phyloP scores from a whole-genome alignment of 2,797 vertebrate genomes.

The Botia almorhae region DNA sequence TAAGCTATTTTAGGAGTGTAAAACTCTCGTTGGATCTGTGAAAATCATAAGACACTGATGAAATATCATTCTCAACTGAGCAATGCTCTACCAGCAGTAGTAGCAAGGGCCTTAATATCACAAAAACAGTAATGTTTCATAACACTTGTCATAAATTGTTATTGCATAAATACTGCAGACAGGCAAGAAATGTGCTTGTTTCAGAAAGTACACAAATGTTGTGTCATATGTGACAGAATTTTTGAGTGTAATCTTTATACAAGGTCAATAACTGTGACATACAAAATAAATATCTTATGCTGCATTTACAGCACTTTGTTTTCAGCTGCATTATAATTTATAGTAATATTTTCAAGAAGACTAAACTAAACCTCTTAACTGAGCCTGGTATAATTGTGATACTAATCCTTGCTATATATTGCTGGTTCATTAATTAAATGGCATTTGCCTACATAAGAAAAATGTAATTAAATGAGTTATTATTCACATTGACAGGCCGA shows the following conservation, averaged over 20 bases:
- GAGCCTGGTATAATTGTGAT: background rate
- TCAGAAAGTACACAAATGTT: background rate
- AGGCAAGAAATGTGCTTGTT: background rate
- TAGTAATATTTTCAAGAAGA: background rate
- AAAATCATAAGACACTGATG: slow-evolving; percentile 35
- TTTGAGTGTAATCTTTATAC: background rate
- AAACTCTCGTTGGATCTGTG: slow-evolving; percentile 11
- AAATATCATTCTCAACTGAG: slow-evolving; percentile 43
- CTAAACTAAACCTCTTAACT: background rate
- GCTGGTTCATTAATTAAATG: background rate
- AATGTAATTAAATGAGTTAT: background rate
- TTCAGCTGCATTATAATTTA: background rate
- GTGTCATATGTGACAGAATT: background rate
- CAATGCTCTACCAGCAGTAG: slow-evolving; percentile 1
- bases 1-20: slow-evolving; percentile 30
- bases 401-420: background rate
- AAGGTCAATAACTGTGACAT: no score
- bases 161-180: background rate
- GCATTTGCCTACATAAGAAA: background rate
- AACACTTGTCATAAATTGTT: background rate
- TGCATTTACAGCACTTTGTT: background rate
- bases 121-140: background rate
- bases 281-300: background rate
- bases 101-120: background rate
- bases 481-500: background rate